phyloP scores from a whole-genome alignment of 1,140 invertebrate species.

The Philaenus spumarius region DNA sequence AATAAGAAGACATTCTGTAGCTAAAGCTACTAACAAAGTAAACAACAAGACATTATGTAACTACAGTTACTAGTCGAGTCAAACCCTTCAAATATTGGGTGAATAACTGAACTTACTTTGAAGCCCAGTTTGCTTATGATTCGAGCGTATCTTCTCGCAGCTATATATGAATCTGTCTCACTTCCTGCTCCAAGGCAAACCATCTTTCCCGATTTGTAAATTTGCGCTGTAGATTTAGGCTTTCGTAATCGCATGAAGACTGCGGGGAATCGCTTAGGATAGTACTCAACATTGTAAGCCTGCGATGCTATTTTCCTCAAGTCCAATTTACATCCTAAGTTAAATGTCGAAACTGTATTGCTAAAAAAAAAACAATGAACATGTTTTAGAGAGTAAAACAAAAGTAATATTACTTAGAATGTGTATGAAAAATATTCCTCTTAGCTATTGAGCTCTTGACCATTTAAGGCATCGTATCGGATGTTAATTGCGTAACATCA shows the following conservation, averaged over 20 bases:
- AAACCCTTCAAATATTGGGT: too few species aligned
- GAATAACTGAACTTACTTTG: constrained; percentile 20
- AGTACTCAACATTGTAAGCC: constrained; percentile 99
- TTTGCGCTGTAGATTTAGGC: constrained; percentile 95
- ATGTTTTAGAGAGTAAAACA: too few species aligned
- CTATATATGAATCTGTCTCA: constrained; percentile 93
- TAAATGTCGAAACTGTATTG: constrained; percentile 97
- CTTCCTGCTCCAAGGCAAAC: constrained; percentile 99
- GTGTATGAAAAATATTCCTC: too few species aligned
- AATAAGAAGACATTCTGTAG: too few species aligned
- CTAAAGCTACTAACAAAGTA: too few species aligned
- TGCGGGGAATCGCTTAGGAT: constrained; percentile 99
- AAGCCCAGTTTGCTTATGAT: constrained; percentile 99
- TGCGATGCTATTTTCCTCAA: constrained; percentile 97
- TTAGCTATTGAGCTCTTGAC: too few species aligned
- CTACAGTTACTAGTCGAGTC: too few species aligned
- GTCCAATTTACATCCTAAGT: constrained; percentile 92
- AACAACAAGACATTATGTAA: too few species aligned
- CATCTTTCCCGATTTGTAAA: constrained; percentile 99
- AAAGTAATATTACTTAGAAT: too few species aligned
- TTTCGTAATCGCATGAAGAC: constrained; percentile 99
- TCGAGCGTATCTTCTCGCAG: constrained; percentile 96
- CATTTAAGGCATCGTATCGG: too few species aligned
- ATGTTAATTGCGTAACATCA: too few species aligned
- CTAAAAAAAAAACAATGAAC: constrained; percentile 52